These are phyloP conservation scores for Nasonovia ribisnigri DNA, from an alignment of 2,888 invertebrate genomes.

Conservation along the genomic window DNA sequence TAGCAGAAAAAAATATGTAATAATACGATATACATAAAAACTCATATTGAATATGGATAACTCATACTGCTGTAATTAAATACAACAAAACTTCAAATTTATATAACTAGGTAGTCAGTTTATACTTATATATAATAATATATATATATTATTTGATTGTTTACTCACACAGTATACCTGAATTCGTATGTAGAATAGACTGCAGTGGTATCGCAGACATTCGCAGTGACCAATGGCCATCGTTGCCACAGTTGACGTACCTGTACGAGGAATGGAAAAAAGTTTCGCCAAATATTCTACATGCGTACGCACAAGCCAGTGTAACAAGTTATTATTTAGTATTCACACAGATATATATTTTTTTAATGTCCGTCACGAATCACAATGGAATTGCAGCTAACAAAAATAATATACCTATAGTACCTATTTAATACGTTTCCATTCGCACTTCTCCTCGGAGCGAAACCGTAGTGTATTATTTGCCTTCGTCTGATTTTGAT, in stretches of 20 bases:
- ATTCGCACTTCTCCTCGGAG: constrained; percentile 28
- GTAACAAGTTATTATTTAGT: constrained; percentile 35
- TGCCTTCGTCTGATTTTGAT: constrained; percentile 21
- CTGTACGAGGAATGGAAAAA: constrained; percentile 26
- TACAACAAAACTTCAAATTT: background rate
- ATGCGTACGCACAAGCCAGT: constrained; percentile 18
- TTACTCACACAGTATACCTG: background rate
- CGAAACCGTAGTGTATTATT: background rate
- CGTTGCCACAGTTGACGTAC: constrained; percentile 12
- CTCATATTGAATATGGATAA: too few relatives aligned
- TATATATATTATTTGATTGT: background rate
- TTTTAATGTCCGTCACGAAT: constrained; percentile 56
- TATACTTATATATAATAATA: background rate
- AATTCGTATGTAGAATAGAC: background rate
- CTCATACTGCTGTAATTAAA: background rate
- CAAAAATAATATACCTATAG: constrained; percentile 28
- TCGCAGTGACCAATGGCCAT: background rate
- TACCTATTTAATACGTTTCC: constrained; percentile 25
- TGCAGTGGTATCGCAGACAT: background rate
- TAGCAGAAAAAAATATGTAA: background rate
- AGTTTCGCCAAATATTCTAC: constrained; percentile 53
- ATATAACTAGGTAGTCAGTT: background rate
- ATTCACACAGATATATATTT: constrained; percentile 26
- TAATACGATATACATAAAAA: too few relatives aligned
- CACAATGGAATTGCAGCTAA: constrained; percentile 49